Evolutionary conservation across 2,113 vertebrate genomes (phyloP), one percentile per base, ranked within the genome.

Genomic region (Hypomesus transpacificus): DNA sequence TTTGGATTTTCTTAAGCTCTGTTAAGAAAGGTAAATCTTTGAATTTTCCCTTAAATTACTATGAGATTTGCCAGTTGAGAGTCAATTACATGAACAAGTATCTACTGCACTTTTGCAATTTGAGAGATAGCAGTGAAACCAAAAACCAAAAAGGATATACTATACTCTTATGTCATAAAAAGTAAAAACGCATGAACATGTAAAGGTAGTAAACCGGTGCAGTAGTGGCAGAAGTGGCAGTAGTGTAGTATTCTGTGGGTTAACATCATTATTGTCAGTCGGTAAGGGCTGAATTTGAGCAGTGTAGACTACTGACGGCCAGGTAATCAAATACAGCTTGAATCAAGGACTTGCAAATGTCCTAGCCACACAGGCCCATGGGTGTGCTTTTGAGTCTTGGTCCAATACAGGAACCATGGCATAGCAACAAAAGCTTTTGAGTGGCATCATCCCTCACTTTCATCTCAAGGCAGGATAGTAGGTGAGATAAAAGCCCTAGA

Each of bases 401-500:
- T 79, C 75, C 74, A 80, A 82, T 82, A 77, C 69, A 34, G 70
- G 52, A 59, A 83, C 82, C 82, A 81, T 64, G 82, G 86, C 85
- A 78, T 76, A 77, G 73, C 75, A 68, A 80, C 57, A 74, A 87
- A 87, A 85, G 85, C 84, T 85, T 85, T 80, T 67, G 84, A 87
- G 84, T 78, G 82, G 71, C 70, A 73, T 22, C 24, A 58, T 78
- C 81, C 82, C 79, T 87, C 85, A 84, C 91, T 93, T 92, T 93
- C 89, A 92, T 92, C 88, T 91, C 85, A 85, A 88, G 68, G 56
- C 68, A 20, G 61, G 82, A 89, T 82, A 88, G 83, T 85, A 89
- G 89, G 88, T 89, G 91, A 90, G 91, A 93, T 93, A 90, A 93
- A 93, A 93, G 92, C 84, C 75, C 51, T 56, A 74, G 67, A 82